These are phyloP conservation scores for Falco naumanni DNA, from an alignment of 2,797 vertebrate genomes.

Conservation along the genomic window DNA sequence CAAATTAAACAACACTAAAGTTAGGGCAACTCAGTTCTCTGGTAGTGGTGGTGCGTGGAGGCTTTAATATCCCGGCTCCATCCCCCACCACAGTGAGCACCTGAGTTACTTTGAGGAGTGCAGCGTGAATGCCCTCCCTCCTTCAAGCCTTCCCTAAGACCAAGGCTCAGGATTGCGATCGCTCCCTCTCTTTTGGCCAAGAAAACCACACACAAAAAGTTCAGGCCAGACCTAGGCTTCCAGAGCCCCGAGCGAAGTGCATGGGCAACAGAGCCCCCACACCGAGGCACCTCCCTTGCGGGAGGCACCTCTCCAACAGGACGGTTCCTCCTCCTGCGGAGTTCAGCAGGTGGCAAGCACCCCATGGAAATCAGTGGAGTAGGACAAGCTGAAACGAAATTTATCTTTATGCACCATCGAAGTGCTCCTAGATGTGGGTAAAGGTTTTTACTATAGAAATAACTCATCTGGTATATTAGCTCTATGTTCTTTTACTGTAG, in stretches of 20 bases:
- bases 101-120: background rate
- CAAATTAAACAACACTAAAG: background rate
- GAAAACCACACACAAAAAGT: background rate
- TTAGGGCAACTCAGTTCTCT: background rate
- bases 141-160: background rate
- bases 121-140: background rate
- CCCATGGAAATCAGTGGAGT: background rate
- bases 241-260: rapidly evolving
- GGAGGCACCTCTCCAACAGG: background rate
- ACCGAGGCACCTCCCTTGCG: background rate
- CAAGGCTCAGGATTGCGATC: background rate
- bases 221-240: background rate
- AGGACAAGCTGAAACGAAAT: background rate
- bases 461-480: background rate
- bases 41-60: background rate
- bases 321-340: background rate
- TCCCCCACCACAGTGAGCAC: background rate
- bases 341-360: background rate
- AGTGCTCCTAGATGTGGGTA: background rate
- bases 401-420: background rate
- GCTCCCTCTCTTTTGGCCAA: background rate
- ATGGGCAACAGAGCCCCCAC: rapidly evolving
- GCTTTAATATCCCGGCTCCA: background rate
- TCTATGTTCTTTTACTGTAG: background rate
- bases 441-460: background rate